Evolutionary conservation across 2,797 vertebrate genomes (phyloP).

Genomic region (Myotis pilosus): DNA sequence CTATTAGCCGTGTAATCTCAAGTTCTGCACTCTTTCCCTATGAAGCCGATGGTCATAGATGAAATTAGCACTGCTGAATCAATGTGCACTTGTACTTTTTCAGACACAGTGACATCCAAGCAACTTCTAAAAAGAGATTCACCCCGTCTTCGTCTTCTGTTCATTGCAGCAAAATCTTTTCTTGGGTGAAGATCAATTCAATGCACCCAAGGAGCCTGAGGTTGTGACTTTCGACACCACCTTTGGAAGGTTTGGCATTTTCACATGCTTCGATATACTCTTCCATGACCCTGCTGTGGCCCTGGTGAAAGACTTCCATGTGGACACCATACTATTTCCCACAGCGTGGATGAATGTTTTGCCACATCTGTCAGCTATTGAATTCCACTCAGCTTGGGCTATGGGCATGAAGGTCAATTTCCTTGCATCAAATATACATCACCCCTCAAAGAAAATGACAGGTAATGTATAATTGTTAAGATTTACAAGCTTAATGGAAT

Average conservation of each 20-base stretch:
- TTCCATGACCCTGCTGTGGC: slow-evolving; percentile 66
- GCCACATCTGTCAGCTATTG: slow-evolving; percentile 76
- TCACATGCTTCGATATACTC: slow-evolving; percentile 57
- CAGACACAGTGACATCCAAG: neutral
- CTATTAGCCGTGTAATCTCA: neutral
- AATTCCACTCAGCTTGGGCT: slow-evolving; percentile 82
- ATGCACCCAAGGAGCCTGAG: slow-evolving; percentile 22
- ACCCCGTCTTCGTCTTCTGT: neutral
- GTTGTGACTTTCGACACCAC: slow-evolving; percentile 37
- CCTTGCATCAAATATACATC: slow-evolving; percentile 82
- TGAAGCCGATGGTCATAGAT: neutral
- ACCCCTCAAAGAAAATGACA: slow-evolving; percentile 73
- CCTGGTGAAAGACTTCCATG: slow-evolving; percentile 59
- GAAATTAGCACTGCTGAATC: neutral
- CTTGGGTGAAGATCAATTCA: slow-evolving; percentile 70
- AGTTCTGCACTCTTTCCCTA: neutral
- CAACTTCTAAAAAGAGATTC: neutral
- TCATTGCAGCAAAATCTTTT: slow-evolving; percentile 74
- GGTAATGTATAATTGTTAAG: slow-evolving; percentile 64
- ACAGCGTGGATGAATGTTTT: slow-evolving; percentile 78
- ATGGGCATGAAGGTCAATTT: slow-evolving; percentile 81
- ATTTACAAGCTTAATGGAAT: neutral
- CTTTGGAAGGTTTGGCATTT: slow-evolving; percentile 69
- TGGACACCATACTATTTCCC: slow-evolving; percentile 78
- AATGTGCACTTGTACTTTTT: neutral